Evolutionary conservation across 2,113 vertebrate species (phyloP).

Genomic region (Dendropsophus ebraccatus): DNA sequence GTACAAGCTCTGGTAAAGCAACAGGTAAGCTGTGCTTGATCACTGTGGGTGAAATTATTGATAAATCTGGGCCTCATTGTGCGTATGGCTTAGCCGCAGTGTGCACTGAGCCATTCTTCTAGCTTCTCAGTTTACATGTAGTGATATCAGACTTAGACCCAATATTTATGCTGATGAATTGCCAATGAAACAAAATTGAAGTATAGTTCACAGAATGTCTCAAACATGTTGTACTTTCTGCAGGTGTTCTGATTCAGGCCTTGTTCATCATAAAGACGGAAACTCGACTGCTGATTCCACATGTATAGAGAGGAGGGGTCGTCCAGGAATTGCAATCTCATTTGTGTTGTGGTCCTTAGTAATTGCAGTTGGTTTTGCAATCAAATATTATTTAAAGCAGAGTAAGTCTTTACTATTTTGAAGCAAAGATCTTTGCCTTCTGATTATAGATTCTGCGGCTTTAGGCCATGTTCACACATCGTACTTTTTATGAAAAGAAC

Average conservation of each 20-base stretch:
- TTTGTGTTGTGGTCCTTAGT: fast-evolving
- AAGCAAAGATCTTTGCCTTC: no score
- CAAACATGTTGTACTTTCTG: not conserved
- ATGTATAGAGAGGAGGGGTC: not conserved
- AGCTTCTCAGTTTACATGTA: not conserved
- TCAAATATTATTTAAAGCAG: not conserved
- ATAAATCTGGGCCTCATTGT: no score
- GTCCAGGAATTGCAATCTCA: not conserved
- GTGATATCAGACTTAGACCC: not conserved
- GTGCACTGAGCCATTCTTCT: no score
- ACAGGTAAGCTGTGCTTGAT: no score
- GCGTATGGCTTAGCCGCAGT: no score
- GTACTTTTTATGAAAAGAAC: no score
- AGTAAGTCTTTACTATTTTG: no score
- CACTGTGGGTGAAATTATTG: no score
- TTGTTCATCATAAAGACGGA: not conserved
- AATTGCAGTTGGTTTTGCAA: not conserved
- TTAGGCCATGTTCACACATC: no score
- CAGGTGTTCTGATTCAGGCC: not conserved
- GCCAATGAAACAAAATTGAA: not conserved
- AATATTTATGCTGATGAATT: not conserved
- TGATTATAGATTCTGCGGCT: no score
- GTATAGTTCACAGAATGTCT: not conserved
- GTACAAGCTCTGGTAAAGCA: no score
- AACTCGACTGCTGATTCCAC: not conserved